Evolutionary conservation across 2,888 invertebrate genomes (phyloP), one percentile per base, ranked within the genome.

Genomic region (Yponomeuta plumbellus): DNA sequence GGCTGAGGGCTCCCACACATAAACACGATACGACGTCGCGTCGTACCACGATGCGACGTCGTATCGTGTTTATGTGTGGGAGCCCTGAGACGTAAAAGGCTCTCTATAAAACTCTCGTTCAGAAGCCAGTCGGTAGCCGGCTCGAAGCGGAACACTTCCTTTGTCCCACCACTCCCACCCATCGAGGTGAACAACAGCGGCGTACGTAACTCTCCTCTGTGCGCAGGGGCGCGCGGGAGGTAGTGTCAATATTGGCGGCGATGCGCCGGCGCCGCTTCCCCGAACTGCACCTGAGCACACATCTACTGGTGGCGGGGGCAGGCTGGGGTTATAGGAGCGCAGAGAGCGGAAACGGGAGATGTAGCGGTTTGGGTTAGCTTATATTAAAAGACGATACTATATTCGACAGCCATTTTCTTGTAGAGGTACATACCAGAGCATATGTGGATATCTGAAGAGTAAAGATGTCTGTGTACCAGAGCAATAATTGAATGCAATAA

Each of bases 231-330:
- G 44, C 21, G 56, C 56, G 64, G 68, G 69, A 69, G 70, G 76
- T 73, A 72, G 75, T 76, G 83, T 84, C 80, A 84, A 84, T 81
- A 84, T 83, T 80, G 74, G 73, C 72, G 20, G 64, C 68, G 73
- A 72, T 66, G 73, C 71, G 72, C 74, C 66, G 77, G 80, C 79
- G 80, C 40, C 44, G 63, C 70, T 77, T 74, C 73, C 77, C 78
- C 77, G 80, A 76, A 79, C 74, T 74, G 76, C 84, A 84, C 80
- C 84, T 84, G 84, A 81, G 80, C 79, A 84, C 74, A 84, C 83
- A 83, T 67, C 59, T 65, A 65, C 65, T 23, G 65, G n/a, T 22
- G 23, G 22, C 21, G 22, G 59, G 58, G 11, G 17, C 6, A 5
- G 59, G 3, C 23, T 59, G 59, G 22, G 23, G 59, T 11, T 8